Base-by-base conservation (phyloP, 1,140 invertebrate species). In the Nilaparvata lugens region DNA sequence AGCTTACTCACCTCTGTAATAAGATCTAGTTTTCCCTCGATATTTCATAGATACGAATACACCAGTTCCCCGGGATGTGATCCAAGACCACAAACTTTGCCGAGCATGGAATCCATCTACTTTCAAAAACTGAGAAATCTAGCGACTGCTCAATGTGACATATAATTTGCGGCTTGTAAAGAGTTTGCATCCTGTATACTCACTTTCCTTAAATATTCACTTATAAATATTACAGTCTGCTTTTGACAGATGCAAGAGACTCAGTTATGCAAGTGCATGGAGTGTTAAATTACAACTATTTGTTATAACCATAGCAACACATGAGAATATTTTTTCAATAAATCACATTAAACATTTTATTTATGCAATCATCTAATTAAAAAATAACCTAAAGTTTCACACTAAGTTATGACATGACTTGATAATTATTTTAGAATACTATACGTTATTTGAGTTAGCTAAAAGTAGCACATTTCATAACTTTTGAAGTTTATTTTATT, bases 101-200 rank as follows among this genome's bases (percentile, higher is more conserved):
- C 9, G 91, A 93, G 66, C 85, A 86, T 1, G 94, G 94, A 68
- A 98, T 87, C 95, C 94, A 97, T 77, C 91, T 92, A n/a, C 84
- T 81, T 70, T 96, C 93, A 73, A 93, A 95, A 16, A 95, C 70
- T 5, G 91, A 91, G 75, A 89, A 95, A 71, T 89, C 84, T 1
- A 95, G 69, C 28, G 83, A 77, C 72, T 92, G 88, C 70, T 96
- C 88, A 16, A 87, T 79, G 71, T 96, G 91, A 59, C 86, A 83
- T 65, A 97, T 91, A 65, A 97, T 88, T 75, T 94, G 91, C 0
- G 94, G 91, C 65, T 93, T 95, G 55, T 64, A 35, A 35, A 35
- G 31, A 35, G 31, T 35, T 62, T 61, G 38, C 62, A 52, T 31
- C 52, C 63, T 24, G 55, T 52, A 25, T 35, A 21, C 48, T 54